A percentile compares a stretch with the other conserved stretches of the same genome.
Conservation (phyloP, 2,797 vertebrate genomes). For the Emydoidea blandingii region DNA sequence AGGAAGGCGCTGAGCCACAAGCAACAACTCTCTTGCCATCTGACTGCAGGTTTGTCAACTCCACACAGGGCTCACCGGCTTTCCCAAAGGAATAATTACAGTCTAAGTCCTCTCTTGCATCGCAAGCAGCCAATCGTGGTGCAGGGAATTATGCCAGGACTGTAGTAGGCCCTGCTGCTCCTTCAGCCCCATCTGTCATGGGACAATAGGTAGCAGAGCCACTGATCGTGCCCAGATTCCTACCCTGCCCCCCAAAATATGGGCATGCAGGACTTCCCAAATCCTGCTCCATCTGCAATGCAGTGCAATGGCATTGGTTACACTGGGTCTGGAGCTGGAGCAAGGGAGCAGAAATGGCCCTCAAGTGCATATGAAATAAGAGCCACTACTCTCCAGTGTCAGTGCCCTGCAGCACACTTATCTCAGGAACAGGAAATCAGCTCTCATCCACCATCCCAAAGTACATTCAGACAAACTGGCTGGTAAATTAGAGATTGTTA, state of each 20-base stretch:
- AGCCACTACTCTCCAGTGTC: background rate
- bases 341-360: background rate
- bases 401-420: accelerated
- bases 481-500: background rate
- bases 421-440: accelerated
- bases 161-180: background rate
- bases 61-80: constrained; percentile 19
- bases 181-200: background rate
- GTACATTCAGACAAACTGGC: background rate
- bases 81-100: accelerated
- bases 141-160: accelerated
- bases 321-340: background rate
- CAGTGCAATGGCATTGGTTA: background rate
- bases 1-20: constrained; percentile 53
- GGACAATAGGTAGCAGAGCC: background rate
- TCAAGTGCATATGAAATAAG: accelerated
- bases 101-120: background rate
- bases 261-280: accelerated
- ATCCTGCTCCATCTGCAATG: background rate
- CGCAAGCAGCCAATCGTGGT: background rate
- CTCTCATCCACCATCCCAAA: background rate
- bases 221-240: background rate
- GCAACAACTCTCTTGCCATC: background rate
- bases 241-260: background rate
- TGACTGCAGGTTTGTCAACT: background rate